Evolutionary conservation across 2,797 vertebrate genomes (phyloP), one percentile per base, ranked within the genome.

Genomic region (Crenuchus spilurus): DNA sequence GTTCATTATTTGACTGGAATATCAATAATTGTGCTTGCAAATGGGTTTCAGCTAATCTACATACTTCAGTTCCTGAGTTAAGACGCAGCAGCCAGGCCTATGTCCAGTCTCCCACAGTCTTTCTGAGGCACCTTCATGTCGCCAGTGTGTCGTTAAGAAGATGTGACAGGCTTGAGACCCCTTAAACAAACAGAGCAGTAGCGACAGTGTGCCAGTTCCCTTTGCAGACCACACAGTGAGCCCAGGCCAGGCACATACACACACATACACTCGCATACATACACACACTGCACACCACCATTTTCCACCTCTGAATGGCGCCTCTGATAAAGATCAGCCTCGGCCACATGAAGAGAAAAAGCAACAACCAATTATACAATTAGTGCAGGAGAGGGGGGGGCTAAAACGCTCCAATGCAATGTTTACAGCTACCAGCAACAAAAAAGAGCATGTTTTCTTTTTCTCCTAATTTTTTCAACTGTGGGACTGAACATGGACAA

Each of bases 331-430:
- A 58, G 55, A 86, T 92, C 89, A 2, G 64, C 71, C 6, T 42
- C 52, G 74, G 84, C 90, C 91, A 92, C 91, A 92, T 88, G 86
- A 92, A 90, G 78, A 86, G 84, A 75, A 89, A 83, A 86, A 84
- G 14, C 77, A 76, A 85, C 86, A 86, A 78, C 80, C 84, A 90
- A 91, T 92, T 91, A 91, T 62, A 81, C 74, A 78, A 90, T 90
- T 91, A 86, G 65, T 64, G 55, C 81, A 80, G 80, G 85, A 80
- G 82, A 76, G 57, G 44, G 37, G 18, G 24, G 16, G 58, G 72
- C 31, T 55, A 81, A 82, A 80, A 72, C 55, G 13, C 30, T 41
- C 51, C 72, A 78, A 76, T 64, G 70, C 79, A 77, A 82, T 39
- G 81, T 64, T 82, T 81, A 85, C 78, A 78, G 75, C 70, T 79